Conservation (phyloP, 2,888 invertebrate species). For the Heliconius aoede region DNA sequence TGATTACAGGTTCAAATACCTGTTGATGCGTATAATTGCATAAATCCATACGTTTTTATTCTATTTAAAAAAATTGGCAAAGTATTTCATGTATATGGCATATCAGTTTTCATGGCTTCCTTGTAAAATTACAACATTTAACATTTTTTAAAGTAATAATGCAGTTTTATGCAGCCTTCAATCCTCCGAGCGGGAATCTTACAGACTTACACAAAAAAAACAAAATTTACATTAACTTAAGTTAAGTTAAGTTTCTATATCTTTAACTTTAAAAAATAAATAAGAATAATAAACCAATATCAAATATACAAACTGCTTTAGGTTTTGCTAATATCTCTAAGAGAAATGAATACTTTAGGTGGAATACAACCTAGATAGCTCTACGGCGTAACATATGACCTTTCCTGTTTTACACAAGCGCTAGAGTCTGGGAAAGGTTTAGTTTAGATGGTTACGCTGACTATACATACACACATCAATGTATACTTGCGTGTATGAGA, state of each 20-base stretch:
- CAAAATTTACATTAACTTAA: not conserved
- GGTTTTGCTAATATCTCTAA: not conserved
- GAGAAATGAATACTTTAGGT: constrained; percentile 12
- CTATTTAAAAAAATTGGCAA: too few relatives aligned
- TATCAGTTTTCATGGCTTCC: too few relatives aligned
- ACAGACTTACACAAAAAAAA: too few relatives aligned
- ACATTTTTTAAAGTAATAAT: too few relatives aligned
- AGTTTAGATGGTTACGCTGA: not conserved
- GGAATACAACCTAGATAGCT: constrained; percentile 1
- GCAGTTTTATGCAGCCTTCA: too few relatives aligned
- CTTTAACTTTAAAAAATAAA: not conserved
- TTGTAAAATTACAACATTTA: too few relatives aligned
- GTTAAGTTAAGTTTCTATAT: not conserved
- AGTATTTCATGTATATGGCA: too few relatives aligned
- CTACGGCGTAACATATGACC: constrained; percentile 36
- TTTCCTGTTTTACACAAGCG: constrained; percentile 36
- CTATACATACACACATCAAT: not conserved
- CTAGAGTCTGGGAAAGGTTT: constrained; percentile 17
- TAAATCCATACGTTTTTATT: not conserved
- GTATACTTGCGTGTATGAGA: not conserved
- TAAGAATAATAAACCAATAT: not conserved
- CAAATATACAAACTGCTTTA: too few relatives aligned
- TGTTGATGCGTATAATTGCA: not conserved
- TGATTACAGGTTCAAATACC: not conserved
- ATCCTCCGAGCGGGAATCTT: not conserved